Base-by-base conservation (phyloP, 2,797 vertebrate genomes). In the Falco biarmicus region DNA sequence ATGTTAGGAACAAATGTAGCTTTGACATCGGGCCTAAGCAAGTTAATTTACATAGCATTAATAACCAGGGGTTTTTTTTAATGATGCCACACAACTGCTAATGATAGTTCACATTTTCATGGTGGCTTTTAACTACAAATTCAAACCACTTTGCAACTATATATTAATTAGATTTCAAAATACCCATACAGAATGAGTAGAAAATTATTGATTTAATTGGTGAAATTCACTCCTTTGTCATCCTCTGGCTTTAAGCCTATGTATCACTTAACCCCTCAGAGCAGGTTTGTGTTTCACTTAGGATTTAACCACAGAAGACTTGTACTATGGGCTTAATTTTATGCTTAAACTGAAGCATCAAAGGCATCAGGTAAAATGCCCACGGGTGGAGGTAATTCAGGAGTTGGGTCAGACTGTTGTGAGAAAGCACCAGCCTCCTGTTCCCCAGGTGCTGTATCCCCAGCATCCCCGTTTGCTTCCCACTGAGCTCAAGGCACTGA, bases 121-220 rank as follows among this genome's bases (percentile, higher is more conserved):
- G 17, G 19, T 71, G 48, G 71, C 79, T 92, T 90, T 91, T 71
- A 95, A 60, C 39, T 68, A 79, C 77, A 79, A 77, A 65, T 43
- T 41, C 77, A 79, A 93, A 79, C 17, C 63, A 53, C 78, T 92
- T 69, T 83, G 41, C 89, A 92, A 83, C 60, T 90, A 50, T 78
- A 8, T 45, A 32, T 92, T 87, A 94, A 93, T 94, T 89, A 84
- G 43, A 32, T 45, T 77, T 89, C 91, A 66, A 66, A 85, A 80
- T 32, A 53, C 32, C 64, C 78, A 32, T 64, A n/a, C 1, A 7
- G n/a, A 95, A 53, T n/a, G 45, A 83, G 61, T 28, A 47, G 63
- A 39, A 84, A n/a, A 20, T 31, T 91, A 94, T 95, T 96, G 92
- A 96, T 95, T 93, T 90, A 93, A 94, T 68, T 81, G 92, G 90